Base-by-base conservation (phyloP, 2,113 vertebrate genomes). In the Sinosuthora webbiana region DNA sequence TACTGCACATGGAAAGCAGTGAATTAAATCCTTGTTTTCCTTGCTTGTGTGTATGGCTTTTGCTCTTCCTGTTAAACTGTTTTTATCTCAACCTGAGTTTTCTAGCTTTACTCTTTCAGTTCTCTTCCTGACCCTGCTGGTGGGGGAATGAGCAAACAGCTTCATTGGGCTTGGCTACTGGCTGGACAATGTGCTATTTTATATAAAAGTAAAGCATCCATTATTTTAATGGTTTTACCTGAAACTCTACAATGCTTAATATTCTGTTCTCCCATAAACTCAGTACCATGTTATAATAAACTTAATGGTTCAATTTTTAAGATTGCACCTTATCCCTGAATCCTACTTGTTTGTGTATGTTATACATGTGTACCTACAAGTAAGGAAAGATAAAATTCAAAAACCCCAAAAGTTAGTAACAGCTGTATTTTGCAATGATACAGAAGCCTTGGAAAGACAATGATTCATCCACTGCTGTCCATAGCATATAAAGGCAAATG, bases 401-500 rank as follows among this genome's bases (percentile, higher is more conserved):
- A 95, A 78, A 6, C 19, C 12, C 62, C 24, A 74, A 71, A 96
- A 88, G 21, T 81, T 59, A 83, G 52, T 56, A 93, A 78, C 73
- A 73, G 18, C 7, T 83, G 6, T 39, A 28, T 95, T 96, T 90
- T 77, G 6, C 73, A 70, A 31, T 68, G 19, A 63, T 91, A 85
- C 13, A 90, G 63, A n/a, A 44, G 15, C 24, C 59, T 87, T 81
- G 56, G 94, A 83, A 93, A 91, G 4, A 13, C 62, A 94, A 37
- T 77, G 53, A 93, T 97, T 97, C 80, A 96, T 28, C 52, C 33
- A 69, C 60, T 71, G 33, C 22, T 94, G 56, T 56, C 71, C 56
- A 93, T 62, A 96, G 50, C 21, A 85, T 52, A 86, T 49, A 68
- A 87, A 73, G 50, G 31, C n/a, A 95, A 95, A 95, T 92, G 67